Percentiles rank a stretch among this genome's conserved stretches.
These are phyloP conservation scores for Tonatia bakeri DNA, from an alignment of 2,113 vertebrate species.

Conservation along the genomic window DNA sequence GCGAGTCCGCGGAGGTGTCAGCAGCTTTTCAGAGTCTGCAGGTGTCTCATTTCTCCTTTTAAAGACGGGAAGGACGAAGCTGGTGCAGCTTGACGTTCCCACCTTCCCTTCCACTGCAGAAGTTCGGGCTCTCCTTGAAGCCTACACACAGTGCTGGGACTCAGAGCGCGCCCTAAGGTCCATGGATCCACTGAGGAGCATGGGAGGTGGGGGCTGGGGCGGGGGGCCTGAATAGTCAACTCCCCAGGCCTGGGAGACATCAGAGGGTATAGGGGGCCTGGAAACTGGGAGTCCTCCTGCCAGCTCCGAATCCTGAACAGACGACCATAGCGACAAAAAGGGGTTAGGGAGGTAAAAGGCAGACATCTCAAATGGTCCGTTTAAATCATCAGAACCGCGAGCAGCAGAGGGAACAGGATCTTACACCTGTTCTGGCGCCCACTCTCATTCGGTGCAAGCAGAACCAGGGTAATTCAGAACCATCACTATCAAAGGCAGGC, in stretches of 20 bases:
- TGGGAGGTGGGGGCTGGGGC: neutral
- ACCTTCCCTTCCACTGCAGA: neutral
- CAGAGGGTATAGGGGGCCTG: neutral
- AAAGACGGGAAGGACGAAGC: neutral
- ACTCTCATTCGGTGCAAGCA: neutral
- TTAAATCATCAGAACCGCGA: neutral
- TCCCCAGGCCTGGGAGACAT: neutral
- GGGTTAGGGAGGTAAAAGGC: neutral
- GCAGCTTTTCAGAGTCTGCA: neutral
- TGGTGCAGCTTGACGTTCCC: neutral
- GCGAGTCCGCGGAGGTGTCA: too few species aligned
- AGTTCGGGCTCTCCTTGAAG: neutral
- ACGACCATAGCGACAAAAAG: neutral
- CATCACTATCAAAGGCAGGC: neutral
- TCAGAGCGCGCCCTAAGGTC: neutral
- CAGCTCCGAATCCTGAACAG: neutral
- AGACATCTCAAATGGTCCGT: neutral
- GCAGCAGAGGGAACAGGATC: neutral
- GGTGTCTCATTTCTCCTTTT: constrained; percentile 28
- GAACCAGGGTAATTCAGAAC: too few species aligned
- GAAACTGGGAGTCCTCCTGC: neutral
- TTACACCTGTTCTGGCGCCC: neutral
- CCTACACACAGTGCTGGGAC: neutral
- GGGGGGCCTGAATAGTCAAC: too few species aligned
- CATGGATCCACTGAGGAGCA: neutral